phyloP scores from a whole-genome alignment of 1,140 invertebrate species.

The Centruroides sculpturatus region DNA sequence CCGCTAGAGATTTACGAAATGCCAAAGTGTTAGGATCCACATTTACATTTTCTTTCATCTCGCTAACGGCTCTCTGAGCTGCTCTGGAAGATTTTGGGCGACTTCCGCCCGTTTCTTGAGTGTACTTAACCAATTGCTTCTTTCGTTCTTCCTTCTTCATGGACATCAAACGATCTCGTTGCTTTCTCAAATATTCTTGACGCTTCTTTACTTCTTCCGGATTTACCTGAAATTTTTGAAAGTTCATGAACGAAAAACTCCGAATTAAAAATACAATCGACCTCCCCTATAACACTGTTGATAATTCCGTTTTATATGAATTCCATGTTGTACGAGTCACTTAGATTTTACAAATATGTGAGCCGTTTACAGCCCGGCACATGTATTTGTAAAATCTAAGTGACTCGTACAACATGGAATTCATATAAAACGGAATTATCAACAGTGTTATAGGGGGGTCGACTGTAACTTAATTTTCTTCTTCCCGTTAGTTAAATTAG shows the following conservation, averaged over 20 bases:
- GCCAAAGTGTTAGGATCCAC: conserved; percentile 41
- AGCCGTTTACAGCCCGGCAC: no score
- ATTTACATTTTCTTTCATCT: conserved; percentile 6
- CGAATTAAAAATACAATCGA: no score
- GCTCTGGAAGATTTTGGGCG: conserved; percentile 51
- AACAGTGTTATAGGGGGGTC: no score
- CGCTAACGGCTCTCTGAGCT: conserved; percentile 34
- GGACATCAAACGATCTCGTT: conserved; percentile 74
- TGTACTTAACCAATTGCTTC: conserved; percentile 44
- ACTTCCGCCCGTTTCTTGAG: conserved; percentile 25
- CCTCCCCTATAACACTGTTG: no score
- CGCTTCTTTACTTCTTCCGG: conserved; percentile 55
- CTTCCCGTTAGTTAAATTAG: neutral
- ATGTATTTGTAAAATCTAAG: no score
- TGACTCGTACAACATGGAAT: no score
- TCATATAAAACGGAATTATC: no score
- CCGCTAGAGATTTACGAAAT: conserved; percentile 62
- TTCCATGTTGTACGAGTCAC: no score
- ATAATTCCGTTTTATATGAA: no score
- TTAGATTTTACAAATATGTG: no score
- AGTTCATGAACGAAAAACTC: neutral
- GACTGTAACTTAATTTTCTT: neutral
- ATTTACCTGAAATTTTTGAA: conserved; percentile 1
- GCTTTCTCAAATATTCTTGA: conserved; percentile 66
- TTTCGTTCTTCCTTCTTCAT: conserved; percentile 72